A percentile compares a stretch with the other conserved stretches of the same genome.
Evolutionary conservation across 2,888 invertebrate genomes (phyloP).

Genomic region (Ichneumon xanthorius): DNA sequence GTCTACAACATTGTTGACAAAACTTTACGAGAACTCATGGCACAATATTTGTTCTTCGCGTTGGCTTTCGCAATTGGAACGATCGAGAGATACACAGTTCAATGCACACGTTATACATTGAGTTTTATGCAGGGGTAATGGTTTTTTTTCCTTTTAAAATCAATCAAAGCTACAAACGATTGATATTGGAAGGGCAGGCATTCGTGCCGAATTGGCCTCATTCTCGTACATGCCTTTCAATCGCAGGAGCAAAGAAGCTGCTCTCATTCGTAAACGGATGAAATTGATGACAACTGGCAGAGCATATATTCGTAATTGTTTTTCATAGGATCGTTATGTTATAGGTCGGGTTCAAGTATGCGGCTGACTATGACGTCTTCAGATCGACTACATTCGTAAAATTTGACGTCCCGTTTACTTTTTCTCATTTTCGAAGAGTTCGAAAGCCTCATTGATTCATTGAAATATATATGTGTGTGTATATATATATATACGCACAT

Average conservation of each 20-base stretch:
- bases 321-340: conserved; percentile 4
- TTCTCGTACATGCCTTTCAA: not conserved
- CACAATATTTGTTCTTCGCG: conserved; percentile 4
- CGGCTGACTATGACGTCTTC: not conserved
- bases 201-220: conserved; percentile 13
- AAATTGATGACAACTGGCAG: not conserved
- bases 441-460: too few relatives aligned
- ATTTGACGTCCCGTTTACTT: not conserved
- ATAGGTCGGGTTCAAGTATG: conserved; percentile 33
- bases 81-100: conserved; percentile 1
- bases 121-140: not conserved
- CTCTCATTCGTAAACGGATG: not conserved
- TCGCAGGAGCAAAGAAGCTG: not conserved
- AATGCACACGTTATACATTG: not conserved
- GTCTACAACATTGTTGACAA: not conserved
- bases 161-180: not conserved
- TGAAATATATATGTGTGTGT: too few relatives aligned
- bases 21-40: not conserved
- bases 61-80: not conserved
- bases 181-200: conserved; percentile 8
- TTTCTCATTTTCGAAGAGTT: not conserved
- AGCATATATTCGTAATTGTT: not conserved
- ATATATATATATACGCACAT: too few relatives aligned
- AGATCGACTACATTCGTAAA: not conserved
- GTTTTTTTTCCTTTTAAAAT: not conserved